Percentiles rank a stretch among this genome's conserved stretches.
Evolutionary conservation across 2,888 invertebrate species (phyloP).

Genomic region (Diarsia dahlii): DNA sequence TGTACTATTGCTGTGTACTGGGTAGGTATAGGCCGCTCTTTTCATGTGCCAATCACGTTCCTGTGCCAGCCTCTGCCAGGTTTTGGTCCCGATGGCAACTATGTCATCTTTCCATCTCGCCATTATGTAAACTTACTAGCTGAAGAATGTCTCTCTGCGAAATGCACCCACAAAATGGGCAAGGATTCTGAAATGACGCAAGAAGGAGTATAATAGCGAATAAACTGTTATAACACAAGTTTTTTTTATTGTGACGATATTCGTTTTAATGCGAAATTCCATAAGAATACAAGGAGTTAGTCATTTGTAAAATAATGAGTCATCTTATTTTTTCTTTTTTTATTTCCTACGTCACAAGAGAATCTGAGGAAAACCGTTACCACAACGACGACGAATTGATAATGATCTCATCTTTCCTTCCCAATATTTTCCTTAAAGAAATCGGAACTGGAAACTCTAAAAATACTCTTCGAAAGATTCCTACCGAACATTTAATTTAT

Average conservation of each 20-base stretch:
- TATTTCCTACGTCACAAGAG: not conserved
- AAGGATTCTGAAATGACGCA: not conserved
- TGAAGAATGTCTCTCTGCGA: not conserved
- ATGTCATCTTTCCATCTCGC: too few species aligned
- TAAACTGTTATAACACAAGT: not conserved
- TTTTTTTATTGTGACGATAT: not conserved
- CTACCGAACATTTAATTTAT: not conserved
- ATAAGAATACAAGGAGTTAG: constrained; percentile 5
- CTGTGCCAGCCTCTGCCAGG: too few species aligned
- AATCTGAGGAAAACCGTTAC: constrained; percentile 10
- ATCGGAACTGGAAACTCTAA: not conserved
- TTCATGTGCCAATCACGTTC: too few species aligned
- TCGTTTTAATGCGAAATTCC: constrained; percentile 1
- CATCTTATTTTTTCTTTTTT: not conserved
- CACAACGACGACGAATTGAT: not conserved
- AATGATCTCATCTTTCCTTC: constrained; percentile 8
- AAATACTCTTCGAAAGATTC: not conserved
- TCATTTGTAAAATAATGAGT: constrained; percentile 19
- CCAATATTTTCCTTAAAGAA: not conserved
- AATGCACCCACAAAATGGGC: not conserved
- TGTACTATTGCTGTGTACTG: too few species aligned
- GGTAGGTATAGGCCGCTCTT: too few species aligned
- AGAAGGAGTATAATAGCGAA: not conserved
- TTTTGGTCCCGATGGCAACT: too few species aligned
- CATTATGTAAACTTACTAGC: too few species aligned